Conservation (phyloP, 2,113 vertebrate species). For the Strix aluco region DNA sequence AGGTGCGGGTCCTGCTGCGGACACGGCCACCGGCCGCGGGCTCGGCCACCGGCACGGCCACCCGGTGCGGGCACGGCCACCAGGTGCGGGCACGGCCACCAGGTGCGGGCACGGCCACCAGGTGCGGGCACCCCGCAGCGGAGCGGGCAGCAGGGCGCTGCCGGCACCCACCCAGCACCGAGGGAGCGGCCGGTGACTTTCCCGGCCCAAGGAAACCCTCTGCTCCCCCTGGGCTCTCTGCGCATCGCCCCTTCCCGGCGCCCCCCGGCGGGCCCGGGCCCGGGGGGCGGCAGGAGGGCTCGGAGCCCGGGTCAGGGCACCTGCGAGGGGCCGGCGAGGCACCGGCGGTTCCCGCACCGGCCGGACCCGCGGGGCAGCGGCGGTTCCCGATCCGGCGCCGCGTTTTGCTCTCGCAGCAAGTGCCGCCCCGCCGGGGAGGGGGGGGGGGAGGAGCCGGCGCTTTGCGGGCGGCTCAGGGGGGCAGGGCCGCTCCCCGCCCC, state of each 20-base stretch:
- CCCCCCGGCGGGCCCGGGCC: background rate
- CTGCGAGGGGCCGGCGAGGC: background rate
- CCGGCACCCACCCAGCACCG: background rate
- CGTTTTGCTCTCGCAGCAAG: background rate
- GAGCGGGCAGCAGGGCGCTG: too few relatives aligned
- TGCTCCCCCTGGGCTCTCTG: too few relatives aligned
- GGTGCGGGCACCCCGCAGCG: background rate
- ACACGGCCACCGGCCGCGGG: background rate
- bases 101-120: too few relatives aligned
- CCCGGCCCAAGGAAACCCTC: background rate
- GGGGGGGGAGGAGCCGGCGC: background rate
- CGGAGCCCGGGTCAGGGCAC: background rate
- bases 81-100: too few relatives aligned
- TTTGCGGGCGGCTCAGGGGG: background rate
- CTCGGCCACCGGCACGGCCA: too few relatives aligned
- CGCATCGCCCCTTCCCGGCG: background rate
- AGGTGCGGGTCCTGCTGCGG: background rate
- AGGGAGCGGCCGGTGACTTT: background rate
- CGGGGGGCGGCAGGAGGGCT: background rate
- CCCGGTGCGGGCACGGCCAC: background rate
- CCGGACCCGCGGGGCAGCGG: background rate
- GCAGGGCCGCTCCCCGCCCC: slow-evolving; percentile 40
- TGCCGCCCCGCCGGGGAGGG: background rate
- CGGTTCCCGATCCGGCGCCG: background rate
- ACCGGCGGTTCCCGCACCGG: background rate